Conservation (phyloP, 2,888 invertebrate species). For the Pherbina coryleti region DNA sequence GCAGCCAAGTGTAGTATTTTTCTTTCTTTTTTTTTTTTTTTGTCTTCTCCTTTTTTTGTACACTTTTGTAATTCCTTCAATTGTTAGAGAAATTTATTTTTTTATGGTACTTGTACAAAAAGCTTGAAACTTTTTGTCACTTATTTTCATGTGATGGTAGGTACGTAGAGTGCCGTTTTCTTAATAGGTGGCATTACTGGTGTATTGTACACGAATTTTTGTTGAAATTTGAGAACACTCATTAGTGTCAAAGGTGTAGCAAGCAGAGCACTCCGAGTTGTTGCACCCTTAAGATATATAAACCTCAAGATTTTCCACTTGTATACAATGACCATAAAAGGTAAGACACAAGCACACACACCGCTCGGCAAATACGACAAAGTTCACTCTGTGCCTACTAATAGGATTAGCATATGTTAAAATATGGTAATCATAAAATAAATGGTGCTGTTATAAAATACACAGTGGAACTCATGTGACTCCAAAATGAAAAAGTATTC, state of each 20-base stretch:
- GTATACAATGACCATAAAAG: too few species aligned
- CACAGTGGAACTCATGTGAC: too few species aligned
- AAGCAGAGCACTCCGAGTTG: too few species aligned
- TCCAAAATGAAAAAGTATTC: too few species aligned
- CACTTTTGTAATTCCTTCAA: not conserved
- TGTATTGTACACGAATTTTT: not conserved
- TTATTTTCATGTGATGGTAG: not conserved
- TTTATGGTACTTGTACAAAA: not conserved
- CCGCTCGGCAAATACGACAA: too few species aligned
- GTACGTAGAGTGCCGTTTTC: not conserved
- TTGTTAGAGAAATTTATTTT: not conserved
- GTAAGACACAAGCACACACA: too few species aligned
- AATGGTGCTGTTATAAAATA: too few species aligned
- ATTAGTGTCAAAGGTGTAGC: not conserved
- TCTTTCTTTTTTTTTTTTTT: not conserved
- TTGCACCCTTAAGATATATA: too few species aligned
- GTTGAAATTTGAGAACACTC: not conserved
- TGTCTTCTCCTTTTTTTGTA: not conserved
- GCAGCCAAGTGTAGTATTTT: slow-evolving; percentile 6
- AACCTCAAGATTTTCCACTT: too few species aligned
- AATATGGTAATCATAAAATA: too few species aligned
- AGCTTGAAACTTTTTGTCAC: not conserved
- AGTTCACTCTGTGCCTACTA: too few species aligned
- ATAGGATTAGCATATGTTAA: too few species aligned
- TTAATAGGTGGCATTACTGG: not conserved